Base-by-base conservation (phyloP, 2,797 vertebrate species). In the Allobates femoralis region DNA sequence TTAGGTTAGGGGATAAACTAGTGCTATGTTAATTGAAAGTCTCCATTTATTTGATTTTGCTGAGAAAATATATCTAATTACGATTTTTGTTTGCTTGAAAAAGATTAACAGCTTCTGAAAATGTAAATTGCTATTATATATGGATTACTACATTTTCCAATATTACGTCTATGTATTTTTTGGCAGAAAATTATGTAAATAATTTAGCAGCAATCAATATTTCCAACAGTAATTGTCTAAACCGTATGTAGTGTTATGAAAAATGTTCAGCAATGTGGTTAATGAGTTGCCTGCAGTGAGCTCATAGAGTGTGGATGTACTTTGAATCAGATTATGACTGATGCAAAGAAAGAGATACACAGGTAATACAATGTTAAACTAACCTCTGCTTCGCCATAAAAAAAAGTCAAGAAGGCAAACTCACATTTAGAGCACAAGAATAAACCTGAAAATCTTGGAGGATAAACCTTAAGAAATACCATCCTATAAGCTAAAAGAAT, bases 231-330 rank as follows among this genome's bases (percentile, higher is more conserved):
- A 69, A 37, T 69, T 69, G 32, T 8, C 32, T 37, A 21, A 69
- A 34, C 18, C 21, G 19, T 69, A 37, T 69, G 37, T 69, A 69
- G 66, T 37, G 66, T 34, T 0, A 21, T 69, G 64, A 67, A 67
- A 67, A 67, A 67, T 67, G 16, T 67, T 32, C 0, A 21, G 32
- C 19, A 37, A 11, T 37, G 66, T 21, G 30, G 32, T 69, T 37
- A 69, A 37, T 34, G 32, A 69, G 66, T 69, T 18, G 18, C 66
- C 66, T 37, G 66, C 66, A 69, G 66, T 37, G 32, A 69, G 66
- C 66, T 37, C 66, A 69, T 69, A 37, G 32, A 69, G 34, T 23
- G 32, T 37, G 15, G 19, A 23, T 37, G 18, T 69, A 69, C 37
- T 37, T 69, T 69, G 1, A 69, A 69, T 32, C 19, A 69, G 32